These are phyloP conservation scores for Euplexia lucipara DNA, from an alignment of 2,888 invertebrate genomes.

Conservation along the genomic window DNA sequence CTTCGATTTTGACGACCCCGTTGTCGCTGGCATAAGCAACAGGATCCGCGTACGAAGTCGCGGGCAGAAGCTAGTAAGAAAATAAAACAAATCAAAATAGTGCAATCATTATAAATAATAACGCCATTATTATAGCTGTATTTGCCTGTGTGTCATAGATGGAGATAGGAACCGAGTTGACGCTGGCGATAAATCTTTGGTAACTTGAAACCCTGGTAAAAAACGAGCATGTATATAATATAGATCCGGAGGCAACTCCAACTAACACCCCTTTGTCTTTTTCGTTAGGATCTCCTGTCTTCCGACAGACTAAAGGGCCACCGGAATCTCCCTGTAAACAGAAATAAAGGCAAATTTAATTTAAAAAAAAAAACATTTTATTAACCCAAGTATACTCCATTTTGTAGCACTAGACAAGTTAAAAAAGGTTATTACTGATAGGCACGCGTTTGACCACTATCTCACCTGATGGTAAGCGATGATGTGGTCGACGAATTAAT, in stretches of 20 bases:
- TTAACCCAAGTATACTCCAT: too few species aligned
- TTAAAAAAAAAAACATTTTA: too few species aligned
- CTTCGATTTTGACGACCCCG: too few species aligned
- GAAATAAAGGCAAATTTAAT: neutral
- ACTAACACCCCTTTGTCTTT: constrained; percentile 70
- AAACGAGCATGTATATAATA: constrained; percentile 39
- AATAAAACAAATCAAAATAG: constrained; percentile 45
- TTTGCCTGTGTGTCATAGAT: constrained; percentile 10
- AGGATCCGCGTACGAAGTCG: too few species aligned
- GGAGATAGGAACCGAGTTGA: neutral
- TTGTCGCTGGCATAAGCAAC: too few species aligned
- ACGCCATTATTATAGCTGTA: constrained; percentile 5
- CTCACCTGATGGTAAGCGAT: too few species aligned
- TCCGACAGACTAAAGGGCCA: constrained; percentile 77
- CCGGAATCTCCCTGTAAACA: constrained; percentile 81
- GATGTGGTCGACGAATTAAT: too few species aligned
- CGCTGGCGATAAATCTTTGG: constrained; percentile 40
- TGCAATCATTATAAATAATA: constrained; percentile 40
- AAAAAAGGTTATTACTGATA: too few species aligned
- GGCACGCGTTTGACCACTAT: too few species aligned
- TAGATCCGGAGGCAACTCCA: constrained; percentile 65
- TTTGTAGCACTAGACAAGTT: too few species aligned
- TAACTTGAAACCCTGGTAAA: constrained; percentile 71
- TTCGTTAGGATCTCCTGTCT: constrained; percentile 72
- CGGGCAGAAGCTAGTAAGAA: too few species aligned